phyloP scores from a whole-genome alignment of 2,888 invertebrate species.

The Calliphora vomitoria region DNA sequence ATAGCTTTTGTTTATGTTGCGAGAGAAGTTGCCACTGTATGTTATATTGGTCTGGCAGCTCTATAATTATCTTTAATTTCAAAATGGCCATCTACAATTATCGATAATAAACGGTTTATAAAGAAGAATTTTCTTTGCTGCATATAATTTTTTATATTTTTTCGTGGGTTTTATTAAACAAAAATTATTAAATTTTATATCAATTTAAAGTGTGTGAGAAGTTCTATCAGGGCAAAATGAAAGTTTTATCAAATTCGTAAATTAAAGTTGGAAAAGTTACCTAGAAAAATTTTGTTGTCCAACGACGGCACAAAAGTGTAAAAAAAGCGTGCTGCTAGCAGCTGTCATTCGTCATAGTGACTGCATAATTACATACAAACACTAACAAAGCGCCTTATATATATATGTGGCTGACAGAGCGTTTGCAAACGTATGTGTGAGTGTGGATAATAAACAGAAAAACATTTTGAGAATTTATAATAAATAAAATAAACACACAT shows the following conservation, averaged over 20 bases:
- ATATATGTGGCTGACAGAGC: constrained; percentile 13
- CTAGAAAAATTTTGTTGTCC: constrained; percentile 21
- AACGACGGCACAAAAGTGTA: constrained; percentile 24
- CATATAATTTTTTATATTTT: constrained; percentile 37
- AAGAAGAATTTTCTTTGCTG: constrained; percentile 46
- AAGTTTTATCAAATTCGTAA: constrained; percentile 7
- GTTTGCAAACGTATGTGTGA: constrained; percentile 9
- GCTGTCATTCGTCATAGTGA: constrained; percentile 71
- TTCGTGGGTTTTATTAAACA: neutral
- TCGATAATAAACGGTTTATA: constrained; percentile 72
- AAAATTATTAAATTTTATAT: constrained; percentile 33
- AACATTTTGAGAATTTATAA: constrained; percentile 48
- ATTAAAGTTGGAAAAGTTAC: neutral
- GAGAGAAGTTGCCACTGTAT: neutral
- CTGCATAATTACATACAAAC: constrained; percentile 60
- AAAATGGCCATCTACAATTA: constrained; percentile 70
- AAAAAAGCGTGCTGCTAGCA: constrained; percentile 70
- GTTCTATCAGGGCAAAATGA: neutral
- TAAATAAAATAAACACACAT: constrained; percentile 56
- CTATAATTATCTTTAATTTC: constrained; percentile 52
- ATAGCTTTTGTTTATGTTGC: neutral
- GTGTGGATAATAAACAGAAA: constrained; percentile 49
- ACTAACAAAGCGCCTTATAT: neutral
- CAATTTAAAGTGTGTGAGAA: constrained; percentile 10
- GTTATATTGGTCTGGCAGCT: neutral